These are phyloP conservation scores for Pollimyrus isidori DNA, from an alignment of 2,113 vertebrate genomes.

Conservation along the genomic window DNA sequence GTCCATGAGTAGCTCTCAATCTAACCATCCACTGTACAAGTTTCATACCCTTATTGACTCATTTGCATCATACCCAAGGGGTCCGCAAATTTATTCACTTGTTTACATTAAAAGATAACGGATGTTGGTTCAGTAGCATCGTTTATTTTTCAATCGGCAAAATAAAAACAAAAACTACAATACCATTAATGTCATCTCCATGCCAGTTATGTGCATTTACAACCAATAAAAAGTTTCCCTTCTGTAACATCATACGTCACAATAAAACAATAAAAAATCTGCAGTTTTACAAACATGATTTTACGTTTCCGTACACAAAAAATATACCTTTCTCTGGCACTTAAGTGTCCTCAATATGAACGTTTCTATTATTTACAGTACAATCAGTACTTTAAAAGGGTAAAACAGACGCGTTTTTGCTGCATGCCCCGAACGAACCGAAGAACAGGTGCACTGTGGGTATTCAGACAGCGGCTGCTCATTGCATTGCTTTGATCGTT, in stretches of 20 bases:
- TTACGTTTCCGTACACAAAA: constrained; percentile 37
- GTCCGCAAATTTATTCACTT: background rate
- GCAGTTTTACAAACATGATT: constrained; percentile 34
- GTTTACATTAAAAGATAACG: background rate
- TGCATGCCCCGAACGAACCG: constrained; percentile 28
- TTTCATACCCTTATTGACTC: background rate
- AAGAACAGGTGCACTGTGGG: constrained; percentile 12
- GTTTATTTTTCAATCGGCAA: constrained; percentile 36
- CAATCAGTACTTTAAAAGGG: constrained; percentile 20
- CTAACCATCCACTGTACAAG: background rate
- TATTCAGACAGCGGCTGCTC: constrained; percentile 22
- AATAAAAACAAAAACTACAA: constrained; percentile 33
- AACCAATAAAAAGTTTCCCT: constrained; percentile 21
- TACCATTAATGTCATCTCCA: constrained; percentile 27
- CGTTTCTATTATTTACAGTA: constrained; percentile 33
- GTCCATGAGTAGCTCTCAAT: background rate
- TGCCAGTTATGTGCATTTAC: constrained; percentile 36
- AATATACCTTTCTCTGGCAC: constrained; percentile 46
- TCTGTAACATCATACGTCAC: constrained; percentile 28
- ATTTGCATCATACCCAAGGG: background rate
- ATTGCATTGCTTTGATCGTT: constrained; percentile 30
- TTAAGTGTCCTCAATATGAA: constrained; percentile 32
- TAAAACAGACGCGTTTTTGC: constrained; percentile 16
- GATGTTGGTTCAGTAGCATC: constrained; percentile 23
- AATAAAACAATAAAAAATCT: constrained; percentile 28